A percentile compares a stretch with the other conserved stretches of the same genome.
phyloP scores from a whole-genome alignment of 1,140 invertebrate genomes.

The Pseudomyrmex gracilis region DNA sequence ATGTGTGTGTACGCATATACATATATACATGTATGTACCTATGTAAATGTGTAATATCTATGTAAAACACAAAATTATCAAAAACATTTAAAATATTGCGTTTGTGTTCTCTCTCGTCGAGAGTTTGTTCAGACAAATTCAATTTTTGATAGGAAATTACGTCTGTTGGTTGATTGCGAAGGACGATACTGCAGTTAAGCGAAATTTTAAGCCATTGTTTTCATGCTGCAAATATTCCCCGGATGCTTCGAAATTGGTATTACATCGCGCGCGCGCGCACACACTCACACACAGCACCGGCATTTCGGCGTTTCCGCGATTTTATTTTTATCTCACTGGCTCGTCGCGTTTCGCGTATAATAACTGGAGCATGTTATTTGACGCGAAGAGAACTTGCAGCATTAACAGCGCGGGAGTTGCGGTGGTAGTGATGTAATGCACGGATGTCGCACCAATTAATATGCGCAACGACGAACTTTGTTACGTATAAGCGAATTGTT shows the following conservation, averaged over 20 bases:
- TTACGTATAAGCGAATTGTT: slow-evolving; percentile 47
- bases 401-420: slow-evolving; percentile 35
- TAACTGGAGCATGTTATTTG: slow-evolving; percentile 45
- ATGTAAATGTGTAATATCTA: no score
- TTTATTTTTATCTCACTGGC: slow-evolving; percentile 41
- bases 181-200: slow-evolving; percentile 3
- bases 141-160: slow-evolving; percentile 37
- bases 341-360: background rate
- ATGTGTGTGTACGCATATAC: no score
- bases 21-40: no score
- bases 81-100: background rate
- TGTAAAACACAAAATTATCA: background rate
- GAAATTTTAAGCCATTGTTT: slow-evolving; percentile 46
- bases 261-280: background rate
- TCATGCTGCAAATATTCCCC: slow-evolving; percentile 29
- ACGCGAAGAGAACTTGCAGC: slow-evolving; percentile 38
- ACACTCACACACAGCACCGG: background rate
- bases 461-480: slow-evolving; percentile 56
- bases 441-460: slow-evolving; percentile 68
- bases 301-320: slow-evolving; percentile 17
- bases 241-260: slow-evolving; percentile 20
- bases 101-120: background rate
- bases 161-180: slow-evolving; percentile 37
- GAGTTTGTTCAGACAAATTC: slow-evolving; percentile 2
- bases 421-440: slow-evolving; percentile 60